phyloP scores from a whole-genome alignment of 2,113 vertebrate genomes.

The Nerophis lumbriciformis region DNA sequence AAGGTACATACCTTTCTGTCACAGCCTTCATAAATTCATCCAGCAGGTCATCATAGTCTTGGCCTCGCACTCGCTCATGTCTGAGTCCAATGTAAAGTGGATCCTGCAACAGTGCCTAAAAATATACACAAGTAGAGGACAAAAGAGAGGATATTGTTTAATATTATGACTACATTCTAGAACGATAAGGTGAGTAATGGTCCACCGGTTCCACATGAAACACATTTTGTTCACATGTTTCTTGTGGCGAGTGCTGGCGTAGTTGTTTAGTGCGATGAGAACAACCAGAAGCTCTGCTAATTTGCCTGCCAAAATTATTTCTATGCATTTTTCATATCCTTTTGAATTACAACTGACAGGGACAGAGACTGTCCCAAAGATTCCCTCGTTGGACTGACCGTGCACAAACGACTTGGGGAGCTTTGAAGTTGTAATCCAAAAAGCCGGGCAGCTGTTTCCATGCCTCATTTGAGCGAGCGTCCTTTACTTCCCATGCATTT shows the following conservation, averaged over 20 bases:
- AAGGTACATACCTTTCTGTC: conserved; percentile 79
- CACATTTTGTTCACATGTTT: background rate
- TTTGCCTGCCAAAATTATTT: background rate
- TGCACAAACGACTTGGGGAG: background rate
- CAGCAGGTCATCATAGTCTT: conserved; percentile 87
- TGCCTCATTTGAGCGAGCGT: conserved; percentile 29
- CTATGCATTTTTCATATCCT: conserved; percentile 7
- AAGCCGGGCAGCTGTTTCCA: conserved; percentile 8
- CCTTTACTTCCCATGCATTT: conserved; percentile 34
- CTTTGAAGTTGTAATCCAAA: conserved; percentile 3
- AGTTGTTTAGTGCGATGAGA: background rate
- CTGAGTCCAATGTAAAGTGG: conserved; percentile 92
- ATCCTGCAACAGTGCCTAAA: conserved; percentile 84
- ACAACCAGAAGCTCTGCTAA: background rate
- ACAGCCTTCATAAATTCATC: conserved; percentile 97
- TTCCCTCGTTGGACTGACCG: background rate
- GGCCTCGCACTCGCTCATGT: conserved; percentile 86
- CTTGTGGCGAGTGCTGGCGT: background rate
- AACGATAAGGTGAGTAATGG: background rate
- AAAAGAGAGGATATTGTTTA: background rate
- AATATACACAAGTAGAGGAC: background rate
- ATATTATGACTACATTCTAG: background rate
- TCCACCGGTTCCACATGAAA: background rate
- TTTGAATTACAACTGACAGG: background rate
- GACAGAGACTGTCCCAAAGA: background rate